Evolutionary conservation across 2,888 invertebrate species (phyloP).

Genomic region (Macaria liturata): DNA sequence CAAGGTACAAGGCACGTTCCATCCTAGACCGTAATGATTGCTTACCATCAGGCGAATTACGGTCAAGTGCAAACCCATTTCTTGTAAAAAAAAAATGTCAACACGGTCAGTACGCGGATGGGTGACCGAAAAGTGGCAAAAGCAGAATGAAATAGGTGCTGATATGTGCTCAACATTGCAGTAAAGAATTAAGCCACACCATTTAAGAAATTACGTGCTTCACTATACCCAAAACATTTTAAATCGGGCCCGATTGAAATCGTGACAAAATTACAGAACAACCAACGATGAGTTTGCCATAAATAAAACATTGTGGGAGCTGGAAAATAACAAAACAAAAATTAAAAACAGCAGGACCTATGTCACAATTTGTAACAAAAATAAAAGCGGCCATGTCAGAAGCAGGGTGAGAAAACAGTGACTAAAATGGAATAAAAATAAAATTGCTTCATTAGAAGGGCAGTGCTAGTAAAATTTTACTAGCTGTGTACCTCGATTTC

Average conservation of each 20-base stretch:
- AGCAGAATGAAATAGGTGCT: too few relatives aligned
- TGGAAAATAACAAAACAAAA: background rate
- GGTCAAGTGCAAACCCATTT: too few relatives aligned
- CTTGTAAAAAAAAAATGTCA: too few relatives aligned
- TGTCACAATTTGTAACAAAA: slow-evolving; percentile 11
- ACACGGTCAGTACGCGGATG: too few relatives aligned
- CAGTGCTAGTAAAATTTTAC: slow-evolving; percentile 4
- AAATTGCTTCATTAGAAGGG: slow-evolving; percentile 4
- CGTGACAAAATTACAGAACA: slow-evolving; percentile 12
- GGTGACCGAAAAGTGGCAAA: too few relatives aligned
- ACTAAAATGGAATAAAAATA: slow-evolving; percentile 1
- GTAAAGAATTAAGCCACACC: too few relatives aligned
- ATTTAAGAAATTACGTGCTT: too few relatives aligned
- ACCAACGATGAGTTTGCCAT: background rate
- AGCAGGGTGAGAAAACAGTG: background rate
- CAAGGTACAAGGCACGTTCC: too few relatives aligned
- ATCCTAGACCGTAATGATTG: too few relatives aligned
- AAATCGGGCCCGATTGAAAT: slow-evolving; percentile 3
- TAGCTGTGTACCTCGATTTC: too few relatives aligned
- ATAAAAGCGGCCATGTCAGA: slow-evolving; percentile 1
- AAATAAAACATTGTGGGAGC: slow-evolving; percentile 11
- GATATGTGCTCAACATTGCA: too few relatives aligned
- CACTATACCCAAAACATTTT: background rate
- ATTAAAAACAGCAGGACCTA: slow-evolving; percentile 2
- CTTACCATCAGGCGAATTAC: too few relatives aligned